phyloP scores from a whole-genome alignment of 2,888 invertebrate genomes.

The Erannis defoliaria region DNA sequence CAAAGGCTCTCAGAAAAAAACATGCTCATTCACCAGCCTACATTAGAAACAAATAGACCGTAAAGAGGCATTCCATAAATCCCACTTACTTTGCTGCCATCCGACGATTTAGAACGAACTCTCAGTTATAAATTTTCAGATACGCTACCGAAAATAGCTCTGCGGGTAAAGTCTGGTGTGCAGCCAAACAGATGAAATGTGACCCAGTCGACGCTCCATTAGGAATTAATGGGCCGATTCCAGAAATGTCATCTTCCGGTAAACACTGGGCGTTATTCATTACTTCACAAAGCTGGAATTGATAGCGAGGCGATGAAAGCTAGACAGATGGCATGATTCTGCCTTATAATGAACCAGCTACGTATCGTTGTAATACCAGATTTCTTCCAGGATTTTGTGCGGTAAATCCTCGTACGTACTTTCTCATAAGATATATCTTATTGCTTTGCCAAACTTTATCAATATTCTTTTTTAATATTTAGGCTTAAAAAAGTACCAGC shows the following conservation, averaged over 20 bases:
- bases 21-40: constrained; percentile 45
- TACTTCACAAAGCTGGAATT: constrained; percentile 50
- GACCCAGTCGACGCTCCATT: constrained; percentile 78
- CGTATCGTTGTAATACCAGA: too few species aligned
- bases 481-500: too few species aligned
- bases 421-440: too few species aligned
- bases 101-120: constrained; percentile 83
- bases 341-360: constrained; percentile 24
- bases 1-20: constrained; percentile 48
- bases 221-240: constrained; percentile 85
- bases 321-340: background rate
- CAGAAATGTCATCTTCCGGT: constrained; percentile 84
- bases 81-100: constrained; percentile 76
- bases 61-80: constrained; percentile 74
- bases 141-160: constrained; percentile 77
- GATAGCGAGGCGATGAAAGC: constrained; percentile 45
- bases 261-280: constrained; percentile 79
- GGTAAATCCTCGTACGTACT: too few species aligned
- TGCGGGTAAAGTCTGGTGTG: constrained; percentile 75
- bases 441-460: too few species aligned
- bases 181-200: constrained; percentile 85
- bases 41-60: constrained; percentile 70
- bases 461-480: too few species aligned
- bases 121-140: constrained; percentile 81
- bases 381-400: too few species aligned